Conservation (phyloP, 92 coral and sea anemone species). For the Heliopora coerulea region DNA sequence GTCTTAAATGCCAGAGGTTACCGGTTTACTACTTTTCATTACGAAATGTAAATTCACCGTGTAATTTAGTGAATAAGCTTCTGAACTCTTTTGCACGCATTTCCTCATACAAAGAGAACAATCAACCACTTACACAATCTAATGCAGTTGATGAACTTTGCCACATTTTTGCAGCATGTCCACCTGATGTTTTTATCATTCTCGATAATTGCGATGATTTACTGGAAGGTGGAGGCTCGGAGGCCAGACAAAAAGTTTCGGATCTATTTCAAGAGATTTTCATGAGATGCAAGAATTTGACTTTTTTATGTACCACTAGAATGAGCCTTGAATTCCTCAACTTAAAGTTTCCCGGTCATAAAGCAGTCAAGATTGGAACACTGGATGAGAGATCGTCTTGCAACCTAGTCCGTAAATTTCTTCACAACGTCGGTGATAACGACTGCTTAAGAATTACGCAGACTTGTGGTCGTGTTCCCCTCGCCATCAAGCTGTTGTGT, state of each 20-base stretch:
- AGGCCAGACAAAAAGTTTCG: background rate
- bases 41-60: constrained; percentile 20
- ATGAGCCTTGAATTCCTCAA: constrained; percentile 26
- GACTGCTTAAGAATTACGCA: background rate
- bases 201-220: constrained; percentile 53
- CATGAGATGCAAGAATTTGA: background rate
- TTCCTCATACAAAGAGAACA: background rate
- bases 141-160: constrained; percentile 32
- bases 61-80: constrained; percentile 22
- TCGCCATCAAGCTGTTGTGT: constrained; percentile 45
- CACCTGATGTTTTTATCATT: constrained; percentile 1
- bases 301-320: constrained; percentile 37
- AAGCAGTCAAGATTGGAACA: constrained; percentile 26
- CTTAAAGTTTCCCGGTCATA: background rate
- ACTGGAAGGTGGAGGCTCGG: background rate
- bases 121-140: too few relatives aligned
- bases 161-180: constrained; percentile 7
- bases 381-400: constrained; percentile 6
- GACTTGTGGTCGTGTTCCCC: constrained; percentile 39
- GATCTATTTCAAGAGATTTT: background rate
- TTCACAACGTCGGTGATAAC: background rate
- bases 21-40: constrained; percentile 34
- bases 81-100: constrained; percentile 7
- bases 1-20: constrained; percentile 15
- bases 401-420: background rate